phyloP scores from a whole-genome alignment of 2,888 invertebrate genomes.

The Coleophora flavipennella region DNA sequence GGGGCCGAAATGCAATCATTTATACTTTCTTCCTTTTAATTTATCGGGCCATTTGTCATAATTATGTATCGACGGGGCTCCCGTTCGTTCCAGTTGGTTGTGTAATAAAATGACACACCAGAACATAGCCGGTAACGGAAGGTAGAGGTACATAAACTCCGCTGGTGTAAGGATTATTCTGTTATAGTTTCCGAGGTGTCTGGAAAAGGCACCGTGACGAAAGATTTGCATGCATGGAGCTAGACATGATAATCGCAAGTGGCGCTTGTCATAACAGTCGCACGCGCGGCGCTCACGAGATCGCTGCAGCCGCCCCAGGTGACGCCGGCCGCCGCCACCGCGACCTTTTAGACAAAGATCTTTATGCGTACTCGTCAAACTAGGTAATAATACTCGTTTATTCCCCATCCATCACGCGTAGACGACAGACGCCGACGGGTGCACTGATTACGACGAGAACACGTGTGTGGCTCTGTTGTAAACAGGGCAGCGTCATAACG shows the following conservation, averaged over 20 bases:
- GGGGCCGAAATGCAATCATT: conserved; percentile 18
- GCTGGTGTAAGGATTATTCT: no score
- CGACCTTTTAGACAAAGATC: conserved; percentile 40
- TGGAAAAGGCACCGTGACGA: conserved; percentile 26
- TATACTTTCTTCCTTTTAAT: conserved; percentile 12
- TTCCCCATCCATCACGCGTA: conserved; percentile 42
- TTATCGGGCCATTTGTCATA: conserved; percentile 15
- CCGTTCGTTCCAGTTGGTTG: conserved; percentile 10
- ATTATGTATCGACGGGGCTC: conserved; percentile 14
- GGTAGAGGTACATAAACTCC: conserved; percentile 5
- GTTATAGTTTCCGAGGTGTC: no score
- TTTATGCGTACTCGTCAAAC: conserved; percentile 35
- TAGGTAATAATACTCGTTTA: conserved; percentile 43
- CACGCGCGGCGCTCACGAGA: conserved; percentile 61
- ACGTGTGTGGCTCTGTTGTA: conserved; percentile 38
- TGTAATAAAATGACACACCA: no score
- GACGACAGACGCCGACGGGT: conserved; percentile 39
- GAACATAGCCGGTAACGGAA: no score
- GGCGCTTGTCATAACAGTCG: conserved; percentile 56
- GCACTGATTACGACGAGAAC: conserved; percentile 34
- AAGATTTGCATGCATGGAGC: conserved; percentile 24
- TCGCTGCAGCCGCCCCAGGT: conserved; percentile 30
- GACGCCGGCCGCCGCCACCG: conserved; percentile 27
- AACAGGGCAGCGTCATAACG: conserved; percentile 39
- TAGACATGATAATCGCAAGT: conserved; percentile 61